phyloP scores from a whole-genome alignment of 2,888 invertebrate genomes.

The Timandra comae region DNA sequence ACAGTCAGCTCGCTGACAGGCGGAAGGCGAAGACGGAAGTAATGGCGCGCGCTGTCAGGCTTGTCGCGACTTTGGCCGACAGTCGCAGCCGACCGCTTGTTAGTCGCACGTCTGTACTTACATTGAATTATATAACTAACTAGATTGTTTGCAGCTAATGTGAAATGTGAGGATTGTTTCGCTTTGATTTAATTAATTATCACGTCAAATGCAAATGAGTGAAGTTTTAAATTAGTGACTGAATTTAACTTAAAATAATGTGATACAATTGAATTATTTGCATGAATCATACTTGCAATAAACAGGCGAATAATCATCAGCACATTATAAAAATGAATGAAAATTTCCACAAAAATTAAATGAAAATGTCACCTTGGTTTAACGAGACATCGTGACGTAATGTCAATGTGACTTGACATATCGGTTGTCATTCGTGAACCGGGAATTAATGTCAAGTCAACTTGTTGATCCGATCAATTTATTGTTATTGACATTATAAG shows the following conservation, averaged over 20 bases:
- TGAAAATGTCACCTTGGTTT: too few species aligned
- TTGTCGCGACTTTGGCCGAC: slow-evolving; percentile 28
- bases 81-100: slow-evolving; percentile 17
- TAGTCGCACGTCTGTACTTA: slow-evolving; percentile 15
- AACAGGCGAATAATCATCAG: too few species aligned
- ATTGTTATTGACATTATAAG: slow-evolving; percentile 12
- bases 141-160: slow-evolving; percentile 4
- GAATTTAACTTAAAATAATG: too few species aligned
- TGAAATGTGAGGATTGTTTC: too few species aligned
- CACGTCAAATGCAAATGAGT: too few species aligned
- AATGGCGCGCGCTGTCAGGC: slow-evolving; percentile 53
- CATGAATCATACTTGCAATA: too few species aligned
- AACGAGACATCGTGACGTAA: slow-evolving; percentile 19
- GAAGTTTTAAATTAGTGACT: too few species aligned
- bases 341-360: too few species aligned
- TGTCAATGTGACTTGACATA: slow-evolving; percentile 15
- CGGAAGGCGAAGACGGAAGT: slow-evolving; percentile 61
- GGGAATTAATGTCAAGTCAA: slow-evolving; percentile 21
- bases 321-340: too few species aligned
- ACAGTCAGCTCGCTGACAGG: slow-evolving; percentile 32
- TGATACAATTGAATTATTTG: too few species aligned
- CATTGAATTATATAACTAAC: background rate
- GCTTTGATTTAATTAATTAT: too few species aligned
- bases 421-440: slow-evolving; percentile 11
- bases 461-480: slow-evolving; percentile 16